Conservation (phyloP, 2,888 invertebrate species). For the Coleophora flavipennella region DNA sequence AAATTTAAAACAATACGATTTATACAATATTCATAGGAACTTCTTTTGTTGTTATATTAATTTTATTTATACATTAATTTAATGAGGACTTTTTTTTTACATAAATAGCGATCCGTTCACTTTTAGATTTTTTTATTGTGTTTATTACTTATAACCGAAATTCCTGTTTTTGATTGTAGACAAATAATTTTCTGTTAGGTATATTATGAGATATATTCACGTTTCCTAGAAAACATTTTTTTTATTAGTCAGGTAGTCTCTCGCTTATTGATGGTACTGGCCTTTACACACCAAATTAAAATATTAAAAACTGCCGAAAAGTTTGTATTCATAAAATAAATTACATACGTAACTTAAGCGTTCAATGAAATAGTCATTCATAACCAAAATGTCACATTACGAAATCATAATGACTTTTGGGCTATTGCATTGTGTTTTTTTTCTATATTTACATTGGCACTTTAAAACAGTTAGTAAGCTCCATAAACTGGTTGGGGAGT, state of each 20-base stretch:
- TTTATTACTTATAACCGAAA: constrained; percentile 14
- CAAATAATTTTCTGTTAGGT: constrained; percentile 32
- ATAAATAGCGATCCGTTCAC: constrained; percentile 71
- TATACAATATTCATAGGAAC: constrained; percentile 73
- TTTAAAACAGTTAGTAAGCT: constrained; percentile 21
- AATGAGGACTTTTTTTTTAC: constrained; percentile 68
- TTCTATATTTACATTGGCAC: constrained; percentile 46
- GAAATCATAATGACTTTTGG: constrained; percentile 59
- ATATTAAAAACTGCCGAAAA: constrained; percentile 52
- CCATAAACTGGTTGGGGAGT: constrained; percentile 10
- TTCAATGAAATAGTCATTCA: constrained; percentile 31
- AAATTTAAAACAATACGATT: constrained; percentile 72
- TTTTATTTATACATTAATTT: constrained; percentile 70
- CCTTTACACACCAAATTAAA: constrained; percentile 51
- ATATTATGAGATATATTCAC: constrained; percentile 46
- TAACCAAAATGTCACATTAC: constrained; percentile 44
- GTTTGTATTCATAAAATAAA: constrained; percentile 52
- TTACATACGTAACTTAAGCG: constrained; percentile 30
- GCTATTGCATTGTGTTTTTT: constrained; percentile 69
- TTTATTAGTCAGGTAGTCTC: constrained; percentile 49
- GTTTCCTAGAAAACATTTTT: constrained; percentile 62
- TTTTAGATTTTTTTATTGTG: constrained; percentile 44
- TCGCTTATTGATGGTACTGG: constrained; percentile 48
- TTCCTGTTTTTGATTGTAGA: constrained; percentile 37
- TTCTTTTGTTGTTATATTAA: constrained; percentile 71